Evolutionary conservation across 2,888 invertebrate species (phyloP).

Genomic region (Cynaeus angustus): DNA sequence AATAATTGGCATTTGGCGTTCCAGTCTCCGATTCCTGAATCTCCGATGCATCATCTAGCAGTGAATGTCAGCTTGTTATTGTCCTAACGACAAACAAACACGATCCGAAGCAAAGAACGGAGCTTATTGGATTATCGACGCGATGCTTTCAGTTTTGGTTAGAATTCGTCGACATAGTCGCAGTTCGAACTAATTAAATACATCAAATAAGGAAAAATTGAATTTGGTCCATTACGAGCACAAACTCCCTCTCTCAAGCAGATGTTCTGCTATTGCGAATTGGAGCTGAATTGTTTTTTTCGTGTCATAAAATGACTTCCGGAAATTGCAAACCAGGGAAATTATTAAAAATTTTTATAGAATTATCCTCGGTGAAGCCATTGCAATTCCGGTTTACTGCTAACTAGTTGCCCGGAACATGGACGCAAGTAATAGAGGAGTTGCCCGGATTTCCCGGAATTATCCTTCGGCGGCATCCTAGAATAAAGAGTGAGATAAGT

Average conservation of each 20-base stretch:
- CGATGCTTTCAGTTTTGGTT: slow-evolving; percentile 18
- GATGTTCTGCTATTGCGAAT: slow-evolving; percentile 9
- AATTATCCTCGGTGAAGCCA: not conserved
- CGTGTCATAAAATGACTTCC: not conserved
- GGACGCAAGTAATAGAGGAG: not conserved
- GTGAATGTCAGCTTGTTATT: slow-evolving; percentile 26
- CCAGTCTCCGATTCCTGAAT: not conserved
- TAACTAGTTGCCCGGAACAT: slow-evolving; percentile 7
- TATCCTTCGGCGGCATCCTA: not conserved
- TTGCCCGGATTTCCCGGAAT: not conserved
- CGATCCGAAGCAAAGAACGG: slow-evolving; percentile 4
- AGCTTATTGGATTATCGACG: slow-evolving; percentile 31
- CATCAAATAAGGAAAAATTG: slow-evolving; percentile 11
- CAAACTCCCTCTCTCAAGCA: slow-evolving; percentile 7
- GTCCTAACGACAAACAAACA: slow-evolving; percentile 30
- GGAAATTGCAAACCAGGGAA: slow-evolving; percentile 5
- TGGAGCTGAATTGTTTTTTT: slow-evolving; percentile 15
- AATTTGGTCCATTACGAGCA: slow-evolving; percentile 8
- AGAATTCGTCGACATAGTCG: slow-evolving; percentile 6
- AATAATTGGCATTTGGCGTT: slow-evolving; percentile 2
- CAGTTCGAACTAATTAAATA: slow-evolving; percentile 19
- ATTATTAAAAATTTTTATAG: slow-evolving; percentile 21
- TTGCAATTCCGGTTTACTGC: slow-evolving; percentile 19
- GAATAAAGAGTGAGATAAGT: slow-evolving; percentile 3
- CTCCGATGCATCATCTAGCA: not conserved